Base-by-base conservation (phyloP, 2,797 vertebrate genomes). In the Argya squamiceps region DNA sequence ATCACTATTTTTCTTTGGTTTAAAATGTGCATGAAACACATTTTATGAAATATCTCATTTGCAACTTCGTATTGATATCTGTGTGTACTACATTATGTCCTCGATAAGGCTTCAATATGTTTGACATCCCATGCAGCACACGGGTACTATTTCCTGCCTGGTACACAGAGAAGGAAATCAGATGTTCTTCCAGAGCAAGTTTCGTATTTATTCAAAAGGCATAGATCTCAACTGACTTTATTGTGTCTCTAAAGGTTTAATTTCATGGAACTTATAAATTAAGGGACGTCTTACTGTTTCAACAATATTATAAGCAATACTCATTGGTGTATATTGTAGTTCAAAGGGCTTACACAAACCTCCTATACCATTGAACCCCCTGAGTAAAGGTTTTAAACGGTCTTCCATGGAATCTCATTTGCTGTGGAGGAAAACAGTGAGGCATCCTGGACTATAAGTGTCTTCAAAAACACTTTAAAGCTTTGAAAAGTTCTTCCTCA, bases 151-250 rank as follows among this genome's bases (percentile, higher is more conserved):
- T 87, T 69, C 60, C 75, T 77, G 56, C 37, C 20, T 29, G 64
- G 36, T 16, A 88, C 56, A 78, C 8, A 71, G 44, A 95, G 37
- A 78, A 74, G 49, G 43, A 91, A 94, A 81, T 39, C 53, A 60
- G 34, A 88, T 92, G 16, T 24, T 92, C 58, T 91, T 91, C 46
- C 85, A 89, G 32, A 84, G 39, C 50, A 88, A 78, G 47, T 53
- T 88, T 76, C 24, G 6, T 73, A 41, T 93, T 96, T 96, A 95
- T 92, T 96, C 52, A 84, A 80, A 95, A 91, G 39, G 59, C 55
- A 69, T 27, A 92, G 73, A 88, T 50, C 34, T 91, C 60, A 68
- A 74, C 6, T 79, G 46, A 44, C 27, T 60, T 73, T 41, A 80
- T 53, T 69, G 60, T 50, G 32, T 68, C 24, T 73, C 77, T 32